Conservation (phyloP, 2,888 invertebrate species). For the Sarcophaga caerulescens region DNA sequence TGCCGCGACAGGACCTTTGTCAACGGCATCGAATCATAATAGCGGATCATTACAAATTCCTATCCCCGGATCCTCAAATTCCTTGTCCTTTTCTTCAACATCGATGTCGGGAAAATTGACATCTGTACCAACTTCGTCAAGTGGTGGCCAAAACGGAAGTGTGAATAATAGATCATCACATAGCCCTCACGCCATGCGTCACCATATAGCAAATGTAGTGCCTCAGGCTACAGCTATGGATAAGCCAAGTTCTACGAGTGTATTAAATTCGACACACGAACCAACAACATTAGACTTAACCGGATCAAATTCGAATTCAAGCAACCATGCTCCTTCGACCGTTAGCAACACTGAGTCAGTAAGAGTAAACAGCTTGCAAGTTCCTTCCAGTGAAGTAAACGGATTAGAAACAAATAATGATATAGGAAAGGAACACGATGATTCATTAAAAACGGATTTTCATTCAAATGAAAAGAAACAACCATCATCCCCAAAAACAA, state of each 20-base stretch:
- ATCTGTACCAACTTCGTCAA: slow-evolving; percentile 72
- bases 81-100: slow-evolving; percentile 45
- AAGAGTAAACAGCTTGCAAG: slow-evolving; percentile 57
- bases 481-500: slow-evolving; percentile 70
- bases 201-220: slow-evolving; percentile 73
- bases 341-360: slow-evolving; percentile 72
- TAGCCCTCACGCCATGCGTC: slow-evolving; percentile 78
- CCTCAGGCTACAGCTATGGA: slow-evolving; percentile 72
- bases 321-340: slow-evolving; percentile 76
- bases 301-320: slow-evolving; percentile 80
- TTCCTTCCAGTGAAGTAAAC: slow-evolving; percentile 74
- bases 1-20: slow-evolving; percentile 74
- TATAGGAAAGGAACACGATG: slow-evolving; percentile 72
- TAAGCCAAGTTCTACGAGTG: slow-evolving; percentile 69
- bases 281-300: slow-evolving; percentile 79
- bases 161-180: slow-evolving; percentile 75
- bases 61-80: slow-evolving; percentile 58
- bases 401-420: slow-evolving; percentile 75
- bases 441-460: slow-evolving; percentile 68
- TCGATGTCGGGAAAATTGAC: slow-evolving; percentile 74
- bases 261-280: slow-evolving; percentile 73
- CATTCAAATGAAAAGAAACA: slow-evolving; percentile 72
- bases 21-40: slow-evolving; percentile 74
- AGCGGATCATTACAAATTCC: slow-evolving; percentile 69
- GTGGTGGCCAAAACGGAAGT: slow-evolving; percentile 70